phyloP scores from a whole-genome alignment of 2,888 invertebrate species.

The Pammene fasciana region DNA sequence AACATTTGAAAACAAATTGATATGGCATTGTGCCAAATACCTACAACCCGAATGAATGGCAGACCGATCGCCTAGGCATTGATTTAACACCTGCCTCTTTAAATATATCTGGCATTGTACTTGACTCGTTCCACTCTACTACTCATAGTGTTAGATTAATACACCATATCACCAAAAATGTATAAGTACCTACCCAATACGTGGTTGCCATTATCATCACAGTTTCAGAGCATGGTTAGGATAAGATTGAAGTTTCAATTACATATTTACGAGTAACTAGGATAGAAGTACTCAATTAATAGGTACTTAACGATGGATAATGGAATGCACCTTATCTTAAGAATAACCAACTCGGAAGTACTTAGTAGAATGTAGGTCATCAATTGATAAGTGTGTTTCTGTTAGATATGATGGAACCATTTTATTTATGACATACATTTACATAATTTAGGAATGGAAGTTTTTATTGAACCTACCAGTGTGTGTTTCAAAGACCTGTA shows the following conservation, averaged over 20 bases:
- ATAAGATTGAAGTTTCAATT: no score
- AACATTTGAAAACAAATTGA: neutral
- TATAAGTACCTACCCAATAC: no score
- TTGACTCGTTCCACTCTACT: slow-evolving; percentile 14
- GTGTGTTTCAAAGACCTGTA: no score
- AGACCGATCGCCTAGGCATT: slow-evolving; percentile 25
- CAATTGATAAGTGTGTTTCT: neutral
- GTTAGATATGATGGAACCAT: no score
- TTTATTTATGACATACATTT: no score
- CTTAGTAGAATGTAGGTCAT: neutral
- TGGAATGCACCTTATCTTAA: neutral
- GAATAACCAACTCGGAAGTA: neutral
- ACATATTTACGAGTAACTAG: no score
- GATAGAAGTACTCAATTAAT: no score
- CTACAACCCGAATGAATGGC: slow-evolving; percentile 10
- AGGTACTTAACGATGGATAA: no score
- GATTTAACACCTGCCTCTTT: slow-evolving; percentile 23
- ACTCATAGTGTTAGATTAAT: neutral
- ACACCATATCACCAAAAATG: neutral
- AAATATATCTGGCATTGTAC: slow-evolving; percentile 32
- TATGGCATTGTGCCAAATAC: slow-evolving; percentile 28
- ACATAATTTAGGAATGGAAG: no score
- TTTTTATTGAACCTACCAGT: no score
- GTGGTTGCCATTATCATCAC: no score
- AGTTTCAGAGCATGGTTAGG: no score